Conservation (phyloP, 2,797 vertebrate species). For the Aeoliscus strigatus region DNA sequence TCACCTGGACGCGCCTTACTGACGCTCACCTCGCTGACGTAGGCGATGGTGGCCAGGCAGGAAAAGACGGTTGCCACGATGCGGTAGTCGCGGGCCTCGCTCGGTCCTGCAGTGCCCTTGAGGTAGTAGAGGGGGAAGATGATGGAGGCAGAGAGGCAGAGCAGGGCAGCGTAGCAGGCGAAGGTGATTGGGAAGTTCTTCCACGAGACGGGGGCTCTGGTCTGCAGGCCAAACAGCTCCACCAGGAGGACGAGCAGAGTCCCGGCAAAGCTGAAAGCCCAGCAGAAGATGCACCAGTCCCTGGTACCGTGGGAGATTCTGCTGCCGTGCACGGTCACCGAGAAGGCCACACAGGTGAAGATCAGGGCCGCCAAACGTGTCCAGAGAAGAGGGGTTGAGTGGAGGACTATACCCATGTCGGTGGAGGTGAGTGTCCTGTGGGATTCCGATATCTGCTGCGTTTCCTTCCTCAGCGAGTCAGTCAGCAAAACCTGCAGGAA, state of each 20-base stretch:
- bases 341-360: slow-evolving; percentile 84
- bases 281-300: slow-evolving; percentile 88
- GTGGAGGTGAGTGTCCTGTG: slow-evolving; percentile 3
- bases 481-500: slow-evolving; percentile 29
- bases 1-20: slow-evolving; percentile 84
- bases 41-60: slow-evolving; percentile 81
- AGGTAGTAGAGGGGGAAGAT: slow-evolving; percentile 84
- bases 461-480: slow-evolving; percentile 17
- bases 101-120: slow-evolving; percentile 29
- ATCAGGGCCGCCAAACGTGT: slow-evolving; percentile 77
- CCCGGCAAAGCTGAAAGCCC: slow-evolving; percentile 85
- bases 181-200: slow-evolving; percentile 90
- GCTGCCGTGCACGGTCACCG: slow-evolving; percentile 74
- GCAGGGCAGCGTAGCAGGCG: slow-evolving; percentile 83
- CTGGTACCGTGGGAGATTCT: slow-evolving; percentile 48
- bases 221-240: slow-evolving; percentile 80
- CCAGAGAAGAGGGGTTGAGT: slow-evolving; percentile 77
- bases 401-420: slow-evolving; percentile 68
- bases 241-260: slow-evolving; percentile 81
- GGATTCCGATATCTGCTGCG: background rate
- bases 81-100: slow-evolving; percentile 53
- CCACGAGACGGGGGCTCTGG: slow-evolving; percentile 83
- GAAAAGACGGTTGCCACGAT: slow-evolving; percentile 81
- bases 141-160: slow-evolving; percentile 85
- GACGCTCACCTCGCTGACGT: slow-evolving; percentile 82